Evolutionary conservation across 1,140 invertebrate genomes (phyloP).

Genomic region (Anastatus disparis): DNA sequence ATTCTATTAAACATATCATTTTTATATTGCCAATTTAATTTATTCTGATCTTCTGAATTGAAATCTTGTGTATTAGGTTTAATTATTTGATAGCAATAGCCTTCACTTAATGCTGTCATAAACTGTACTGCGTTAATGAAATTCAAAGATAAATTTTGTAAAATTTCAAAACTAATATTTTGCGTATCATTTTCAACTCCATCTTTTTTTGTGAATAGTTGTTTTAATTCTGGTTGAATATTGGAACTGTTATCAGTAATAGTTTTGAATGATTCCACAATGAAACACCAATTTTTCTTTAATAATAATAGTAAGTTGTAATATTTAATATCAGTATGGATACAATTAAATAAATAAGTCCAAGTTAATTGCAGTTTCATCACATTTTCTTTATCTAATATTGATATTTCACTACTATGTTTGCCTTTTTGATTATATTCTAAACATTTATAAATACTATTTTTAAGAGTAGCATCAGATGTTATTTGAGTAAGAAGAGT

Average conservation of each 20-base stretch:
- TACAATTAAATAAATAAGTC: slow-evolving; percentile 11
- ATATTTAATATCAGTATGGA: slow-evolving; percentile 14
- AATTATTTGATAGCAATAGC: background rate
- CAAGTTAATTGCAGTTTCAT: slow-evolving; percentile 4
- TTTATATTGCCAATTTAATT: too few relatives aligned
- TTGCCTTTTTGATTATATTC: background rate
- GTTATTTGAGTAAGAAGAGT: background rate
- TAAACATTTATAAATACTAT: background rate
- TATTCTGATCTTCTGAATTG: background rate
- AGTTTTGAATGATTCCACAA: slow-evolving; percentile 2
- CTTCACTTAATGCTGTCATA: slow-evolving; percentile 2
- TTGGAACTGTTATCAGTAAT: background rate
- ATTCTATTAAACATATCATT: slow-evolving; percentile 1
- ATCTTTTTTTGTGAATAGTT: slow-evolving; percentile 16
- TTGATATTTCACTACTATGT: background rate
- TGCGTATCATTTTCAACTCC: slow-evolving; percentile 23
- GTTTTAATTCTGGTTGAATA: background rate
- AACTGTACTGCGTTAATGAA: slow-evolving; percentile 11
- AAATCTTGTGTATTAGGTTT: background rate
- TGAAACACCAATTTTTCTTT: slow-evolving; percentile 11
- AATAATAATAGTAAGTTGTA: slow-evolving; percentile 16
- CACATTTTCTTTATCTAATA: background rate
- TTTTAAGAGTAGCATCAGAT: background rate
- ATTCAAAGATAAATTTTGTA: background rate
- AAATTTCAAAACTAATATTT: slow-evolving; percentile 3